Percentiles rank a stretch among this genome's conserved stretches.
phyloP scores from a whole-genome alignment of 2,888 invertebrate species.

The Zaprionus obscuricornis region DNA sequence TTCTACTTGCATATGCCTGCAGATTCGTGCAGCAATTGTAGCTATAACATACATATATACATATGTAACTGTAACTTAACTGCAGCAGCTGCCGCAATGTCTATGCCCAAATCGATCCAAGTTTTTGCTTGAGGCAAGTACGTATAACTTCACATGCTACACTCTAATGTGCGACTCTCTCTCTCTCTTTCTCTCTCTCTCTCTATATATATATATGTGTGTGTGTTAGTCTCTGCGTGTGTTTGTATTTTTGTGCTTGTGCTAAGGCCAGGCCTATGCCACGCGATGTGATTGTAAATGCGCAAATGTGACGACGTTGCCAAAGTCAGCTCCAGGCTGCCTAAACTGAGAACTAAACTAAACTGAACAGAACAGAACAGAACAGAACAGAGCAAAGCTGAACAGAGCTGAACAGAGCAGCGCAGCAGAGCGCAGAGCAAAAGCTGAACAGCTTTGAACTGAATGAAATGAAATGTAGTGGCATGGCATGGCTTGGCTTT shows the following conservation, averaged over 20 bases:
- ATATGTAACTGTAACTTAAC: conserved; percentile 19
- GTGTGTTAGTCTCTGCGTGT: too few relatives aligned
- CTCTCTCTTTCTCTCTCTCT: too few relatives aligned
- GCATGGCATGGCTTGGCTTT: conserved; percentile 9
- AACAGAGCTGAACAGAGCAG: too few relatives aligned
- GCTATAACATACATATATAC: not conserved
- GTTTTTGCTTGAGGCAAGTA: conserved; percentile 51
- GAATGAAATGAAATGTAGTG: too few relatives aligned
- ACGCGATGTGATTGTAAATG: conserved; percentile 76
- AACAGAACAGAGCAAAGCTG: too few relatives aligned
- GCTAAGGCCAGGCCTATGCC: conserved; percentile 63
- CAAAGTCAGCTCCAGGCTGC: conserved; percentile 50
- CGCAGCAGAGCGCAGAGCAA: too few relatives aligned
- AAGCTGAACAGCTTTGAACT: too few relatives aligned
- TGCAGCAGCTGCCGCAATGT: conserved; percentile 74
- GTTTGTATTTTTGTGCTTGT: conserved; percentile 30
- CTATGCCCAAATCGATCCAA: conserved; percentile 68
- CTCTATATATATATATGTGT: conserved; percentile 6
- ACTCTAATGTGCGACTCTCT: conserved; percentile 11
- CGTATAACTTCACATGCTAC: conserved; percentile 61
- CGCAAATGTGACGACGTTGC: conserved; percentile 71
- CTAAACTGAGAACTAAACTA: too few relatives aligned
- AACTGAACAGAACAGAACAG: too few relatives aligned
- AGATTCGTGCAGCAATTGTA: conserved; percentile 54
- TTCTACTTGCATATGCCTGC: conserved; percentile 32